Percentiles rank a stretch among this genome's conserved stretches.
These are phyloP conservation scores for Gryllus longicercus DNA, from an alignment of 2,888 invertebrate species.

Conservation along the genomic window DNA sequence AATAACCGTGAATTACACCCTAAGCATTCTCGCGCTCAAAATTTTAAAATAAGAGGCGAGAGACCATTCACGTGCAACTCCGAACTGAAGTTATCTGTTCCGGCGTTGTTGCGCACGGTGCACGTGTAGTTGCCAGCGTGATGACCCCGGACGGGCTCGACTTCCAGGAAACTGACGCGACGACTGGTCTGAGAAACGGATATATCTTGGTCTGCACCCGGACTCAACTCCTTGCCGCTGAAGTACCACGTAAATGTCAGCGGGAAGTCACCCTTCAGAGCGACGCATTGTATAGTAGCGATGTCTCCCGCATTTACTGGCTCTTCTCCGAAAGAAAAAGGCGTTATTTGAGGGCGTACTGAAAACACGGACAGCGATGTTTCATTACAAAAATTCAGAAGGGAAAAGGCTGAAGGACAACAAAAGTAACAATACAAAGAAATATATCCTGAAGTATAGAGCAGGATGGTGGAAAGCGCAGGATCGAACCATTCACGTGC, in stretches of 20 bases:
- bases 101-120: slow-evolving; percentile 68
- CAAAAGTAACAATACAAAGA: slow-evolving; percentile 21
- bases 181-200: slow-evolving; percentile 56
- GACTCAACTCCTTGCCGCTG: slow-evolving; percentile 47
- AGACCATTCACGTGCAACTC: slow-evolving; percentile 42
- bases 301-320: slow-evolving; percentile 52
- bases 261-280: slow-evolving; percentile 48
- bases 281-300: slow-evolving; percentile 41
- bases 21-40: no score
- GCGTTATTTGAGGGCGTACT: slow-evolving; percentile 52
- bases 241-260: slow-evolving; percentile 61
- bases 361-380: slow-evolving; percentile 4
- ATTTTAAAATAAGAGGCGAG: neutral
- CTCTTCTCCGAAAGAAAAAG: slow-evolving; percentile 57
- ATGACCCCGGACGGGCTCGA: slow-evolving; percentile 47
- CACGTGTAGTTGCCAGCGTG: slow-evolving; percentile 76
- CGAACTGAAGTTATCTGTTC: slow-evolving; percentile 52
- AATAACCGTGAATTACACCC: no score
- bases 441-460: neutral
- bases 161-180: slow-evolving; percentile 60
- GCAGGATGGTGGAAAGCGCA: neutral
- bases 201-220: slow-evolving; percentile 44
- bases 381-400: neutral
- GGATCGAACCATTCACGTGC: slow-evolving; percentile 62
- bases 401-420: slow-evolving; percentile 26